These are phyloP conservation scores for Crambe crambe DNA, from an alignment of 37 sponge, comb jelly and placozoan species.

Conservation along the genomic window DNA sequence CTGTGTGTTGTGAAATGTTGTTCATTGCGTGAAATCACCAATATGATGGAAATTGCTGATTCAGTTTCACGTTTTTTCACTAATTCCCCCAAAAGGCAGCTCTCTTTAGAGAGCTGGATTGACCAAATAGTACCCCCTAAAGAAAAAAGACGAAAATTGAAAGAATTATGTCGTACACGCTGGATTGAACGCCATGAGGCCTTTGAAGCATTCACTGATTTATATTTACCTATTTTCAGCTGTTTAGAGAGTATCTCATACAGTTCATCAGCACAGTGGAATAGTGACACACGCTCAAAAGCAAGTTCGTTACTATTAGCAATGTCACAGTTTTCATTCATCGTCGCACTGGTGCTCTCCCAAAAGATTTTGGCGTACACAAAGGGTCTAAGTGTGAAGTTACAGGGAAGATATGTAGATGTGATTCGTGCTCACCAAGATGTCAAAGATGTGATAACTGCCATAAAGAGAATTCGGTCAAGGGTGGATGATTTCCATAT, in stretches of 20 bases:
- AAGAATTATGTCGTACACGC: conserved; percentile 29
- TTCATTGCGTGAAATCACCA: conserved; percentile 22
- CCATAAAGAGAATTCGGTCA: not conserved
- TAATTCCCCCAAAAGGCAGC: too few species aligned
- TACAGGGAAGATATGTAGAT: conserved; percentile 66
- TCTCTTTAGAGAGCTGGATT: too few species aligned
- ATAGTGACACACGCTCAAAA: conserved; percentile 57
- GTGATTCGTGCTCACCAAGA: conserved; percentile 50
- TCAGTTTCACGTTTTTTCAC: too few species aligned
- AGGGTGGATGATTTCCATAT: conserved; percentile 25
- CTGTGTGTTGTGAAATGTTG: conserved; percentile 39
- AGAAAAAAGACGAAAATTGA: too few species aligned
- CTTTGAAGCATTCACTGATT: conserved; percentile 45
- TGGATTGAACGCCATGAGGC: conserved; percentile 63
- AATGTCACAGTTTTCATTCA: conserved; percentile 47
- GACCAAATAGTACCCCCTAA: too few species aligned
- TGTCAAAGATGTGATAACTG: conserved; percentile 18
- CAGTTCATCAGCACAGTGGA: conserved; percentile 31
- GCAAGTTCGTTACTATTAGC: conserved; percentile 40
- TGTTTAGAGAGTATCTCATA: conserved; percentile 30
- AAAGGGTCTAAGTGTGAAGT: conserved; percentile 56
- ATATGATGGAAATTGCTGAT: conserved; percentile 41
- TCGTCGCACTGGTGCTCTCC: conserved; percentile 37
- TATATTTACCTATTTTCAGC: conserved; percentile 8
- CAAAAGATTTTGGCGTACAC: conserved; percentile 47